Evolutionary conservation across 2,797 vertebrate species (phyloP).

Genomic region (Phoxinus dragarum): DNA sequence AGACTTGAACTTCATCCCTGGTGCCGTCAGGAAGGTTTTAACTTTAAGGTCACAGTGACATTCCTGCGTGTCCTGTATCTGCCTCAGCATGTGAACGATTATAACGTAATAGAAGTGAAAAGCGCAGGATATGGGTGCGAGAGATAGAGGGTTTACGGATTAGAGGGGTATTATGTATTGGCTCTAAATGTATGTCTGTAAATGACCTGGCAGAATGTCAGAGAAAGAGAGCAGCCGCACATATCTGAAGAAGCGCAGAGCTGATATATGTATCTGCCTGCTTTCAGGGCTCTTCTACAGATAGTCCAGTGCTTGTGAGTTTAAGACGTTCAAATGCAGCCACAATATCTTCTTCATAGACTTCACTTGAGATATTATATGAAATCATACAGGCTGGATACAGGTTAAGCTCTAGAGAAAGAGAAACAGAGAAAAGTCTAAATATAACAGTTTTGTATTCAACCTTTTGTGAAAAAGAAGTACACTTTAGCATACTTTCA

Average conservation of each 20-base stretch:
- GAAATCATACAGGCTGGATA: background rate
- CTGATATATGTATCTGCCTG: background rate
- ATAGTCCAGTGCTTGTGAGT: background rate
- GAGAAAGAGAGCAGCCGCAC: slow-evolving; percentile 13
- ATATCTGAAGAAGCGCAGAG: slow-evolving; percentile 6
- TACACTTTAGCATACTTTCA: background rate
- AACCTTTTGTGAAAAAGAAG: background rate
- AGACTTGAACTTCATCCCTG: background rate
- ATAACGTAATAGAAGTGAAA: slow-evolving; percentile 17
- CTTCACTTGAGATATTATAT: background rate
- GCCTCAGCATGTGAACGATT: slow-evolving; percentile 30
- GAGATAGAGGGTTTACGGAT: slow-evolving; percentile 48
- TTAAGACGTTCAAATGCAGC: background rate
- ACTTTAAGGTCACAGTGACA: slow-evolving; percentile 42
- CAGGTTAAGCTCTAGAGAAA: background rate
- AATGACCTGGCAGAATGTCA: slow-evolving; percentile 23
- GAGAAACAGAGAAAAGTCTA: no score
- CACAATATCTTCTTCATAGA: background rate
- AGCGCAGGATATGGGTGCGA: slow-evolving; percentile 13
- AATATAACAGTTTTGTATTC: background rate
- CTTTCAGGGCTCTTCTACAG: background rate
- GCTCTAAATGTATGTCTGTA: slow-evolving; percentile 6
- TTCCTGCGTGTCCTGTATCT: slow-evolving; percentile 28
- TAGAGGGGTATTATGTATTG: slow-evolving; percentile 27
- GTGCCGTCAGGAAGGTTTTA: background rate